Conservation (phyloP, 2,888 invertebrate genomes). For the Luffia ferchaultella region DNA sequence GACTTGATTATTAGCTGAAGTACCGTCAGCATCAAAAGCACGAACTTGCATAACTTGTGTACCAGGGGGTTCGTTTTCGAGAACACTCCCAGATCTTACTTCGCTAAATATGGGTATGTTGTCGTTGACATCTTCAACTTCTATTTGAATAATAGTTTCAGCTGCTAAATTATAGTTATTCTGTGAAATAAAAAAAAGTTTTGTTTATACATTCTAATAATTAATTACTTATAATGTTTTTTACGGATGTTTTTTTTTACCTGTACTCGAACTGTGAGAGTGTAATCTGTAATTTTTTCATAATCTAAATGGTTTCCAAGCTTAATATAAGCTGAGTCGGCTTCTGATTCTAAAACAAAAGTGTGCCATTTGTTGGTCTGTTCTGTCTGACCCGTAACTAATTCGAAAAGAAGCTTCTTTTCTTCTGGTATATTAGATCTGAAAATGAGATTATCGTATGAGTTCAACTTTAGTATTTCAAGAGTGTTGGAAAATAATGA, state of each 20-base stretch:
- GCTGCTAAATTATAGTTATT: slow-evolving; percentile 83
- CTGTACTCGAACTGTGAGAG: slow-evolving; percentile 80
- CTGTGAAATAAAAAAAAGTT: slow-evolving; percentile 33
- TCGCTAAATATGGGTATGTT: slow-evolving; percentile 89
- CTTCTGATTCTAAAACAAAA: slow-evolving; percentile 73
- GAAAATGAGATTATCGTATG: slow-evolving; percentile 8
- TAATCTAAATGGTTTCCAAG: slow-evolving; percentile 82
- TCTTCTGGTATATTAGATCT: slow-evolving; percentile 81
- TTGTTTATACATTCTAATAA: neutral
- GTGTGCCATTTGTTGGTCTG: slow-evolving; percentile 87
- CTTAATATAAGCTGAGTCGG: slow-evolving; percentile 76
- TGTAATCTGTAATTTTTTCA: slow-evolving; percentile 85
- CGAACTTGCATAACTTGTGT: slow-evolving; percentile 88
- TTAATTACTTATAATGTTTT: slow-evolving; percentile 2
- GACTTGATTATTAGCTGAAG: slow-evolving; percentile 82
- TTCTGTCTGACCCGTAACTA: slow-evolving; percentile 83
- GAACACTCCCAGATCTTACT: slow-evolving; percentile 79
- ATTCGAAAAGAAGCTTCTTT: slow-evolving; percentile 78
- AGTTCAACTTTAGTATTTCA: neutral
- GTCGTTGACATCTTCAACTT: slow-evolving; percentile 89
- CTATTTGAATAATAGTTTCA: slow-evolving; percentile 80
- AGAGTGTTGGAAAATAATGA: too few species aligned
- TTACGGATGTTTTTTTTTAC: slow-evolving; percentile 29
- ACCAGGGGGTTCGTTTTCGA: slow-evolving; percentile 85
- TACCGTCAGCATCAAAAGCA: slow-evolving; percentile 88